A percentile compares a stretch with the other conserved stretches of the same genome.
phyloP scores from a whole-genome alignment of 2,113 vertebrate genomes.

The Pachycephala philippinensis region DNA sequence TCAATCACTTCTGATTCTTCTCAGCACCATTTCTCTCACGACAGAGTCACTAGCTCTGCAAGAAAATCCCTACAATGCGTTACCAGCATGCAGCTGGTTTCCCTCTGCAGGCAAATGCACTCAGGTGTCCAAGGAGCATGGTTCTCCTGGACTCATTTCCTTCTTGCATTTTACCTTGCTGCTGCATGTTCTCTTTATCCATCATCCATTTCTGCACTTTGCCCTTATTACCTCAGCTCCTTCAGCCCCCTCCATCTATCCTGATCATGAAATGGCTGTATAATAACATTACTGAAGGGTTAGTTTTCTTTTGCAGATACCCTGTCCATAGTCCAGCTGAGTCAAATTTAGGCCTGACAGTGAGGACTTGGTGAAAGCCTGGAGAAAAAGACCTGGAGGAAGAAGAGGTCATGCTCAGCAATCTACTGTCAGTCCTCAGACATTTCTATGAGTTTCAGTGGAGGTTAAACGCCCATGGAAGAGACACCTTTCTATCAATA shows the following conservation, averaged over 20 bases:
- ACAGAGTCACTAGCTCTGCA: neutral
- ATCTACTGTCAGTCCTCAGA: neutral
- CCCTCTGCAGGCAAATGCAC: neutral
- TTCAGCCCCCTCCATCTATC: neutral
- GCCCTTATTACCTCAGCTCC: neutral
- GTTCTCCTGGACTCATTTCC: neutral
- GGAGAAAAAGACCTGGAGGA: neutral
- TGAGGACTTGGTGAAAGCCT: neutral
- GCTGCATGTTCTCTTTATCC: neutral
- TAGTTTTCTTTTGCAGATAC: neutral
- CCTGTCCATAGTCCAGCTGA: neutral
- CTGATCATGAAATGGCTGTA: neutral
- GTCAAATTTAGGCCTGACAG: neutral
- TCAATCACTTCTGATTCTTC: neutral
- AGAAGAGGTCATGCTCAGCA: neutral
- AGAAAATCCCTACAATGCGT: neutral
- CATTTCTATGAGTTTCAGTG: neutral
- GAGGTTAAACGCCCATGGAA: neutral
- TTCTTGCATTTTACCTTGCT: neutral
- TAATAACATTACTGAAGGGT: neutral
- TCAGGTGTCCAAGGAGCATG: neutral
- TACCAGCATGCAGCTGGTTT: neutral
- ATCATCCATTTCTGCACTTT: neutral
- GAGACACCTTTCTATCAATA: fast-evolving
- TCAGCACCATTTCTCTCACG: neutral